Conservation (phyloP, 2,113 vertebrate species). For the Psittacula cyanocephala region DNA sequence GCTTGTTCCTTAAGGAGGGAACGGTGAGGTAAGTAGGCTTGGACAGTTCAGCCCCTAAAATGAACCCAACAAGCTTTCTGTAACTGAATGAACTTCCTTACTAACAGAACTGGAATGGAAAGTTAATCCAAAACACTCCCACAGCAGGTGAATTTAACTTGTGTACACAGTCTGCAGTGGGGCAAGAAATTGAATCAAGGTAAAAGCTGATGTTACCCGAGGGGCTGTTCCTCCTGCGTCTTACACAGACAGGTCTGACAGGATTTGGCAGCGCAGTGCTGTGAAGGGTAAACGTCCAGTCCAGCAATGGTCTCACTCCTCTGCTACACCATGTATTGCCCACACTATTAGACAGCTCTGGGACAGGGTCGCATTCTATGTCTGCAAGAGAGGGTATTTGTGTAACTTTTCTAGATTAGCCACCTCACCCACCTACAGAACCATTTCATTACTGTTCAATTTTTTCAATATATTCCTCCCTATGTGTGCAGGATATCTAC, state of each 20-base stretch:
- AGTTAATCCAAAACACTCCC: not conserved
- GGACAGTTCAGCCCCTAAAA: not conserved
- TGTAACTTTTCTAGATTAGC: not conserved
- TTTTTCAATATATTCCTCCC: not conserved
- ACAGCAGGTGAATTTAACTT: not conserved
- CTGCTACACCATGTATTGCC: fast-evolving
- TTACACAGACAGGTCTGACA: not conserved
- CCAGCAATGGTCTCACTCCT: not conserved
- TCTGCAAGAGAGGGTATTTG: not conserved
- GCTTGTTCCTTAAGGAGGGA: not conserved
- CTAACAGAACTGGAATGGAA: not conserved
- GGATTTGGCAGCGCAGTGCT: fast-evolving
- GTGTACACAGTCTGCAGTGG: not conserved
- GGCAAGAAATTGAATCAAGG: not conserved
- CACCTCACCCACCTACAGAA: not conserved
- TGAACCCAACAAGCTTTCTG: not conserved
- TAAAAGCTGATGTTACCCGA: not conserved
- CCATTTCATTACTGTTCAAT: not conserved
- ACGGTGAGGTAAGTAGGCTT: not conserved
- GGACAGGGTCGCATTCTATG: fast-evolving
- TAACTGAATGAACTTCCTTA: not conserved
- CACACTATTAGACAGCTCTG: fast-evolving
- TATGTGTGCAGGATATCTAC: not conserved
- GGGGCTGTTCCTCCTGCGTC: not conserved
- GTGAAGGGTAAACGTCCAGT: fast-evolving